Conservation (phyloP, 2,797 vertebrate genomes). For the Urocyon cinereoargenteus region DNA sequence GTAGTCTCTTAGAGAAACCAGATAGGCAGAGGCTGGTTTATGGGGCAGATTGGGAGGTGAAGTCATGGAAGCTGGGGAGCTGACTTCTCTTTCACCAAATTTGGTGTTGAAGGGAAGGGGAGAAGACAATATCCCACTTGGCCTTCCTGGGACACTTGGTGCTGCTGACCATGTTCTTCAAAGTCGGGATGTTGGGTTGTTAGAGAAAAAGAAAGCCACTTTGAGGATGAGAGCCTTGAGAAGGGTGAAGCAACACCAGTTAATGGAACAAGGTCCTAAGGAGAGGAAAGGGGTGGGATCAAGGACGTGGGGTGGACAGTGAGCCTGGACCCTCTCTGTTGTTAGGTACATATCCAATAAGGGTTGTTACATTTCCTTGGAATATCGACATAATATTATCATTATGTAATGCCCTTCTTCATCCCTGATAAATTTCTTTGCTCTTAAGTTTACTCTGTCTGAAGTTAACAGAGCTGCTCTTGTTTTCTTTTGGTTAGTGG, state of each 20-base stretch:
- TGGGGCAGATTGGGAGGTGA: not conserved
- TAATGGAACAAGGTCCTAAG: not conserved
- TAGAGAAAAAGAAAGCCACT: slow-evolving; percentile 11
- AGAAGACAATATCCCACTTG: not conserved
- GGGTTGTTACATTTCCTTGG: not conserved
- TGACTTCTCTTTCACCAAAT: not conserved
- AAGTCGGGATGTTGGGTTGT: not conserved
- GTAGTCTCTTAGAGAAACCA: not conserved
- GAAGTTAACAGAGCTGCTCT: not conserved
- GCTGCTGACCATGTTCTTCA: not conserved
- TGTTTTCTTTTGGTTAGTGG: not conserved
- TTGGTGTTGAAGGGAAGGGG: not conserved
- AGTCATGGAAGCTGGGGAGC: not conserved
- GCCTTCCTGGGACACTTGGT: not conserved
- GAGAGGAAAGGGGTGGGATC: not conserved
- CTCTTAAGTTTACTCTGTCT: not conserved
- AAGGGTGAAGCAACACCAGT: not conserved
- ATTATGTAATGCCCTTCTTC: not conserved
- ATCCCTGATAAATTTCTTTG: not conserved
- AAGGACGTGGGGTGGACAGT: not conserved
- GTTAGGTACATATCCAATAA: not conserved
- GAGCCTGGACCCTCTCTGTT: not conserved
- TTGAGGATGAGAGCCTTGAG: not conserved
- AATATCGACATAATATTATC: not conserved
- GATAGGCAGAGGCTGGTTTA: not conserved